Conservation (phyloP, 1,140 invertebrate species). For the Teleogryllus occipitalis region DNA sequence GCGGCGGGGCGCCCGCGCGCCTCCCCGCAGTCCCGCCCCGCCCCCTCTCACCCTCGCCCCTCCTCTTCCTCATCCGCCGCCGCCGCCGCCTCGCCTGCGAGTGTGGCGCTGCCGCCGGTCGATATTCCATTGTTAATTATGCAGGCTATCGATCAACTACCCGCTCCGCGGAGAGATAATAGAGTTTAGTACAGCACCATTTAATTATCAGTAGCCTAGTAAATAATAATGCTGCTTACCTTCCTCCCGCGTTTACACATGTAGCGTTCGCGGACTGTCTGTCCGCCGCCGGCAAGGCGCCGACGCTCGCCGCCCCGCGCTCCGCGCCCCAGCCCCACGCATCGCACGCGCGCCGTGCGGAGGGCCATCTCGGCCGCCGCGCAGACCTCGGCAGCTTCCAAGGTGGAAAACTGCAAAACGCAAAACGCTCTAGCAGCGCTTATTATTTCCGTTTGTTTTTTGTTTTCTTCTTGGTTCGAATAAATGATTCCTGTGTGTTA, state of each 20-base stretch:
- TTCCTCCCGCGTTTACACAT: slow-evolving; percentile 7
- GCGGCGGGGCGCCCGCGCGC: not conserved
- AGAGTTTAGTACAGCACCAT: slow-evolving; percentile 30
- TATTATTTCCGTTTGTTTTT: no score
- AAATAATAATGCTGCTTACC: slow-evolving; percentile 18
- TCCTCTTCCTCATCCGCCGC: not conserved
- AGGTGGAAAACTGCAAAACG: no score
- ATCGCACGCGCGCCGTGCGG: no score
- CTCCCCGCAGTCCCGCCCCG: not conserved
- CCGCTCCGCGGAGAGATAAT: slow-evolving; percentile 25
- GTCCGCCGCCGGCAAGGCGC: not conserved
- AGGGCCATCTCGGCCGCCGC: no score
- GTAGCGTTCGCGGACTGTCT: not conserved
- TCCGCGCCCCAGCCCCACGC: no score
- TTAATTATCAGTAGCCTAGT: slow-evolving; percentile 21
- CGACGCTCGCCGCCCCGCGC: not conserved
- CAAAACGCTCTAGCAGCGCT: no score
- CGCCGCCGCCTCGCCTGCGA: not conserved
- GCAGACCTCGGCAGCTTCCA: no score
- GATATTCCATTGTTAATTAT: slow-evolving; percentile 33
- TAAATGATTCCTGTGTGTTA: no score
- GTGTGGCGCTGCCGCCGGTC: slow-evolving; percentile 26
- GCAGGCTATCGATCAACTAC: slow-evolving; percentile 29
- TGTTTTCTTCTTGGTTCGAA: no score
- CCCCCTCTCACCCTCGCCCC: no score